These are phyloP conservation scores for Coelopa pilipes DNA, from an alignment of 2,888 invertebrate genomes.

Conservation along the genomic window DNA sequence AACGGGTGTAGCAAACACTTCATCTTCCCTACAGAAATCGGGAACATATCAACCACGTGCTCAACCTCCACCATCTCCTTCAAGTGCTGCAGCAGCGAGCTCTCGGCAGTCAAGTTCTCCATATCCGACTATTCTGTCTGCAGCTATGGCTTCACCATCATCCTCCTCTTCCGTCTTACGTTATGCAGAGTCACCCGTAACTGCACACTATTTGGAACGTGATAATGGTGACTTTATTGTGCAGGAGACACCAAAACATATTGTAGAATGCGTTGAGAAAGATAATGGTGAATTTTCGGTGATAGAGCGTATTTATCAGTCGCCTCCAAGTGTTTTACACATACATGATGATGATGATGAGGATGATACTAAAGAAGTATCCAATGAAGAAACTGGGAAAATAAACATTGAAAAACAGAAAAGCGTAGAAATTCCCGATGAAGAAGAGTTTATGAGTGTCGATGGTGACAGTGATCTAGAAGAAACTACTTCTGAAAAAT, in stretches of 20 bases:
- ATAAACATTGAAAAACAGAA: conserved; percentile 39
- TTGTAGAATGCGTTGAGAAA: conserved; percentile 66
- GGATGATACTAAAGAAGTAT: conserved; percentile 38
- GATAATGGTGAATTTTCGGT: conserved; percentile 67
- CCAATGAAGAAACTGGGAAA: conserved; percentile 35
- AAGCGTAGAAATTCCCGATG: conserved; percentile 42
- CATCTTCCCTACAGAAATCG: conserved; percentile 28
- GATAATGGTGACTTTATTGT: conserved; percentile 67
- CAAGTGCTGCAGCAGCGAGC: conserved; percentile 37
- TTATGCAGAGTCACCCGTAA: conserved; percentile 63
- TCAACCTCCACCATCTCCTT: conserved; percentile 37
- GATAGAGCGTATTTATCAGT: conserved; percentile 66
- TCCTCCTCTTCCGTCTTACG: conserved; percentile 62
- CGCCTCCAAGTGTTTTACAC: conserved; percentile 65
- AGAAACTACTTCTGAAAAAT: conserved; percentile 7
- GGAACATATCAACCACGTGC: conserved; percentile 30
- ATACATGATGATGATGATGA: conserved; percentile 62
- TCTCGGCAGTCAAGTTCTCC: conserved; percentile 56
- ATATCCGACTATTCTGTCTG: conserved; percentile 53
- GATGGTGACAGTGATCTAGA: conserved; percentile 45
- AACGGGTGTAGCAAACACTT: conserved; percentile 1
- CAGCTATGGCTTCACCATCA: conserved; percentile 54
- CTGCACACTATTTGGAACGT: conserved; percentile 64
- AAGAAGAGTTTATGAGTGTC: conserved; percentile 57
- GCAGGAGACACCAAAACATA: conserved; percentile 65